Evolutionary conservation across 2,113 vertebrate species (phyloP).

Genomic region (Sapajus apella): DNA sequence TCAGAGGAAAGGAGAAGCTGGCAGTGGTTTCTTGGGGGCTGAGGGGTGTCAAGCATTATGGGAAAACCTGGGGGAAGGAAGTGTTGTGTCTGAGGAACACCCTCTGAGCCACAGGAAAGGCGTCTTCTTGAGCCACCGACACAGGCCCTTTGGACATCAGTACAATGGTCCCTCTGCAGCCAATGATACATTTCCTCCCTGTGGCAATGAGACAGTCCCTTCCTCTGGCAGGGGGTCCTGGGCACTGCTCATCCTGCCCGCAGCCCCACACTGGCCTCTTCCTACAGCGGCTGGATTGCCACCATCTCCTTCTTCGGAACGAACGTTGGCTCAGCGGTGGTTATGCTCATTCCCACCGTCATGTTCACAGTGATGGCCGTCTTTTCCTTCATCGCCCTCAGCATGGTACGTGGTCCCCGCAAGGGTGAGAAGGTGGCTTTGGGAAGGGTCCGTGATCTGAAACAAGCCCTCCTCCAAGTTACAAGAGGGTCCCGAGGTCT

Average conservation of each 20-base stretch:
- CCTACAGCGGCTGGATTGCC: constrained; percentile 94
- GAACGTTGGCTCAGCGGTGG: constrained; percentile 91
- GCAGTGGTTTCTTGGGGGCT: not conserved
- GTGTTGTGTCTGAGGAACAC: not conserved
- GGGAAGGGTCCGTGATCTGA: not conserved
- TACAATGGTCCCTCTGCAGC: not conserved
- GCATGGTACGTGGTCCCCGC: constrained; percentile 87
- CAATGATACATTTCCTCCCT: not conserved
- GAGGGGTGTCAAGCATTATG: not conserved
- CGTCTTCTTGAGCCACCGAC: not conserved
- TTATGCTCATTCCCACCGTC: constrained; percentile 96
- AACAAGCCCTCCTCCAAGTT: not conserved
- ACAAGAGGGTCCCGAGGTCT: not conserved
- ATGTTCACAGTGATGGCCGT: constrained; percentile 94
- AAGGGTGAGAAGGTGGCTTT: not conserved
- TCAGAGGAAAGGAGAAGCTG: not conserved
- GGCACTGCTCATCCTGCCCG: not conserved
- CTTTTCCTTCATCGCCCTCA: constrained; percentile 95
- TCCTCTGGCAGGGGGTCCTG: not conserved
- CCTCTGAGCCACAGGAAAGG: not conserved
- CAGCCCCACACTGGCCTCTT: constrained; percentile 49
- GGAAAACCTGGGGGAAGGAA: not conserved
- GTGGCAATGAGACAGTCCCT: not conserved
- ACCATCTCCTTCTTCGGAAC: constrained; percentile 96
- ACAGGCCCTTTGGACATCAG: not conserved